These are phyloP conservation scores for Syngnathus scovelli DNA, from an alignment of 2,113 vertebrate genomes.

Conservation along the genomic window DNA sequence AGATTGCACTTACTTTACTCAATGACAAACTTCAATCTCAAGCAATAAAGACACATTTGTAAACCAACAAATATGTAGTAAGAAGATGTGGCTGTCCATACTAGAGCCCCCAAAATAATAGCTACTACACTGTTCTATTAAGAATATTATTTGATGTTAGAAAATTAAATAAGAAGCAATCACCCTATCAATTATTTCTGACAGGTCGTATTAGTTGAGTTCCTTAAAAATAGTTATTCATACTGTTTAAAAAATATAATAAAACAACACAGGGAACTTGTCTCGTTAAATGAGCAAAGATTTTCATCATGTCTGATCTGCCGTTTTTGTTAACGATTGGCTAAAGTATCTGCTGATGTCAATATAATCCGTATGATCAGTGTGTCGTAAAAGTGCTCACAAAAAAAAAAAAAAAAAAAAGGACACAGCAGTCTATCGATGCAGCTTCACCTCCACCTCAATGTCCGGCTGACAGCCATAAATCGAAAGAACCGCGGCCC, in stretches of 20 bases:
- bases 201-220: too few species aligned
- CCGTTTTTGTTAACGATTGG: neutral
- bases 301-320: neutral
- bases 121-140: too few species aligned
- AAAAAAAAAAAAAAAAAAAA: neutral
- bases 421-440: neutral
- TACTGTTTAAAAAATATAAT: neutral
- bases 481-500: constrained; percentile 15
- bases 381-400: neutral
- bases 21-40: neutral
- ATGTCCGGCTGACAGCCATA: constrained; percentile 7
- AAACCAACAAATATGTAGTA: too few species aligned
- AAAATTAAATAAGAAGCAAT: too few species aligned
- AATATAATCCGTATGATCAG: neutral
- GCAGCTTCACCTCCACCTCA: constrained; percentile 17
- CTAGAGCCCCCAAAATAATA: too few species aligned
- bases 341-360: neutral
- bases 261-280: neutral
- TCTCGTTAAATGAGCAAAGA: neutral
- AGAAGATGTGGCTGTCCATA: too few species aligned
- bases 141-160: too few species aligned
- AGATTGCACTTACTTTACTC: neutral
- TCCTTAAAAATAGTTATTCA: neutral
- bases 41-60: neutral
- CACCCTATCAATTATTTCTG: too few species aligned